A percentile compares a stretch with the other conserved stretches of the same genome.
Conservation (phyloP, 1,140 invertebrate species). For the Telenomus remus region DNA sequence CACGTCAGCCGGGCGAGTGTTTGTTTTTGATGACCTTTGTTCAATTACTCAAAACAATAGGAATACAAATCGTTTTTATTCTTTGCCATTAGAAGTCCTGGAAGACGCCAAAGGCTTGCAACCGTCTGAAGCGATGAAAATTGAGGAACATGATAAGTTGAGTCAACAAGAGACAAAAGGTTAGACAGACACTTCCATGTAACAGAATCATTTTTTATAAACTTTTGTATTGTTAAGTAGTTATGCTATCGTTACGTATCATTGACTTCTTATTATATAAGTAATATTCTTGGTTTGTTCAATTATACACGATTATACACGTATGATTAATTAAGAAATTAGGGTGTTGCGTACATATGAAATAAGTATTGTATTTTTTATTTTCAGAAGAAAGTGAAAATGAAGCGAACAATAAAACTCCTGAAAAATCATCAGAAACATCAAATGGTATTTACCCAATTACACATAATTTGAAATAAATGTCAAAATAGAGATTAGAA, state of each 20-base stretch:
- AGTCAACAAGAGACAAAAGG: slow-evolving; percentile 65
- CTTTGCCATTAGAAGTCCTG: slow-evolving; percentile 54
- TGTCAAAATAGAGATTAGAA: background rate
- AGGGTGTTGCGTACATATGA: too few species aligned
- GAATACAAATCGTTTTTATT: background rate
- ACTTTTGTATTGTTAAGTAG: slow-evolving; percentile 3
- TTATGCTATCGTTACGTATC: too few species aligned
- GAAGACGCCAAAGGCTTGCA: slow-evolving; percentile 61
- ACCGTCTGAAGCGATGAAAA: slow-evolving; percentile 63
- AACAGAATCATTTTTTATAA: too few species aligned
- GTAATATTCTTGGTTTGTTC: too few species aligned
- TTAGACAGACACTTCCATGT: slow-evolving; percentile 36
- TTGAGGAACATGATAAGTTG: slow-evolving; percentile 66
- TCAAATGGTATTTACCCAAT: slow-evolving; percentile 33
- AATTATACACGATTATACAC: too few species aligned
- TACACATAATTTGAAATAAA: background rate
- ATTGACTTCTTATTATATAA: too few species aligned
- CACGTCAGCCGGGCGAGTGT: background rate
- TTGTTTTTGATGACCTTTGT: background rate
- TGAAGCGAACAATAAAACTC: slow-evolving; percentile 5
- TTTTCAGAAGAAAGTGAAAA: slow-evolving; percentile 52
- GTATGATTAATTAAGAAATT: too few species aligned
- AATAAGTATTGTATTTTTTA: slow-evolving; percentile 12
- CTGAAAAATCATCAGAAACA: slow-evolving; percentile 12
- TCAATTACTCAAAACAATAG: too few species aligned